phyloP scores from a whole-genome alignment of 2,888 invertebrate species.

The Diaprepes abbreviatus region DNA sequence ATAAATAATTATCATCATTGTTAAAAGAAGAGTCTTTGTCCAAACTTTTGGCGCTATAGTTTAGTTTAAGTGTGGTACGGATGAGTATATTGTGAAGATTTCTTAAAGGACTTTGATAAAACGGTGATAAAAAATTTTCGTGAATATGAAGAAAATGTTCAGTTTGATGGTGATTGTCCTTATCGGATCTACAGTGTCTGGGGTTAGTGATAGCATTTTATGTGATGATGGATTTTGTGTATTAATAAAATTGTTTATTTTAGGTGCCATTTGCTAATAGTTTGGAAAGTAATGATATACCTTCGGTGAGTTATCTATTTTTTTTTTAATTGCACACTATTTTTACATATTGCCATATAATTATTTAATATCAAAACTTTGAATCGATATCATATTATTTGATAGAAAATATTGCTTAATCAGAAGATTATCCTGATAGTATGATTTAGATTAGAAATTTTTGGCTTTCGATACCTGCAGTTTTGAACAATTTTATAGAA shows the following conservation, averaged over 20 bases:
- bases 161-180: constrained; percentile 16
- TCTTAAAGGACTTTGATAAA: neutral
- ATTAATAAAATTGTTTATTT: constrained; percentile 27
- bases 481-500: no score
- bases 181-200: constrained; percentile 29
- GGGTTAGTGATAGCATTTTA: constrained; percentile 35
- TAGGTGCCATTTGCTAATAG: constrained; percentile 32
- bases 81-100: no score
- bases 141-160: constrained; percentile 3
- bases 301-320: constrained; percentile 16
- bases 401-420: no score
- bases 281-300: constrained; percentile 32
- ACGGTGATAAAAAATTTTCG: neutral
- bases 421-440: no score
- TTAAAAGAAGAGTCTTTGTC: constrained; percentile 22
- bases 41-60: constrained; percentile 16
- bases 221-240: neutral
- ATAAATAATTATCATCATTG: constrained; percentile 44
- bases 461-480: no score
- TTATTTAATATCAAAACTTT: no score
- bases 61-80: constrained; percentile 7
- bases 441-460: no score
- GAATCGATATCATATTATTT: no score
- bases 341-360: no score
- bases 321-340: no score